These are phyloP conservation scores for Dendrophyllia cribrosa DNA, from an alignment of 64 coral and sea anemone genomes.

Conservation along the genomic window DNA sequence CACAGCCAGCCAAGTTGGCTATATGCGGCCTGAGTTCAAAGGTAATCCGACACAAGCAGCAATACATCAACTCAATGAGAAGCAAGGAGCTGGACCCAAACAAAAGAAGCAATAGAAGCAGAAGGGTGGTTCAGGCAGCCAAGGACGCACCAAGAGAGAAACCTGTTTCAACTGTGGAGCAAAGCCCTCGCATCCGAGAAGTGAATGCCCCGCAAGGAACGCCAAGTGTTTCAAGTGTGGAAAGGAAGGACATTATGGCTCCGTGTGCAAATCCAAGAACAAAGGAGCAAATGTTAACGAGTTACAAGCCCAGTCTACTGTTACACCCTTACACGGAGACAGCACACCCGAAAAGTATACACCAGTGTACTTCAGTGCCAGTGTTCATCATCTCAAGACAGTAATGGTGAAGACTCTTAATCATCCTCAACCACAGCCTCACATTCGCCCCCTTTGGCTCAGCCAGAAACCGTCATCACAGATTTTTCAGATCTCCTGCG, in stretches of 20 bases:
- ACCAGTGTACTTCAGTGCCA: neutral
- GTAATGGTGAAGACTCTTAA: neutral
- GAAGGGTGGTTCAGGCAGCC: neutral
- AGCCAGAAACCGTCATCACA: neutral
- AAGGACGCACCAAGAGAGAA: neutral
- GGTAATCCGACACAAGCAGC: too few relatives aligned
- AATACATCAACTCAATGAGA: neutral
- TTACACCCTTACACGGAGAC: neutral
- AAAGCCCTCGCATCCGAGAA: slow-evolving; percentile 15
- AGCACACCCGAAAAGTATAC: neutral
- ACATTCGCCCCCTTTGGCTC: neutral
- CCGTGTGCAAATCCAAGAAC: slow-evolving; percentile 2
- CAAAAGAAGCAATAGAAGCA: neutral
- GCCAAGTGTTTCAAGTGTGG: slow-evolving; percentile 18
- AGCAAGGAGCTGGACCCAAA: neutral
- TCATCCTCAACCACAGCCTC: neutral
- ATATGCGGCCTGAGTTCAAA: neutral
- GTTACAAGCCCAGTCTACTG: neutral
- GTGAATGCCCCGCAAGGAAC: neutral
- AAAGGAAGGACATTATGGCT: slow-evolving; percentile 8
- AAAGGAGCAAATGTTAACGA: neutral
- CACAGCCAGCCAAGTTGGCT: neutral
- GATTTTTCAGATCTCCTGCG: neutral
- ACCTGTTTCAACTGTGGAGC: slow-evolving; percentile 28
- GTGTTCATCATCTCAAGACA: neutral